Evolutionary conservation across 2,797 vertebrate genomes (phyloP).

Genomic region (Pachyuromys duprasi): DNA sequence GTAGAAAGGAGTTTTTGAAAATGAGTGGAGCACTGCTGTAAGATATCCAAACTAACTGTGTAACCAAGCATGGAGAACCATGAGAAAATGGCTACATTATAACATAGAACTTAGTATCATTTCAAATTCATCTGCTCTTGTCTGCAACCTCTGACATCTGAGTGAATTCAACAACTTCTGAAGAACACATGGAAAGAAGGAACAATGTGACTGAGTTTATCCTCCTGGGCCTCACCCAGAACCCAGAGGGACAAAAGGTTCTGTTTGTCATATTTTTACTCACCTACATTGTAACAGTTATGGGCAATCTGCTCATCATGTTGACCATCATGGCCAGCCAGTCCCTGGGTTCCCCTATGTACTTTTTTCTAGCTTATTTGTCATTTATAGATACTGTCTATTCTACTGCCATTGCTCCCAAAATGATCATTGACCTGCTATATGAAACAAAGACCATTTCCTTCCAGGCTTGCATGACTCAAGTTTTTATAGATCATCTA

Average conservation of each 20-base stretch:
- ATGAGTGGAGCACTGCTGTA: background rate
- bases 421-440: conserved; percentile 76
- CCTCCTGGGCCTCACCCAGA: conserved; percentile 62
- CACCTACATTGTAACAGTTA: conserved; percentile 55
- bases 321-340: background rate
- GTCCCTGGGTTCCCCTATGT: conserved; percentile 76
- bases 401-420: conserved; percentile 70
- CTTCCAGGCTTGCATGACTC: conserved; percentile 69
- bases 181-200: conserved; percentile 52
- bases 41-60: background rate
- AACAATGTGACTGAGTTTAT: conserved; percentile 74
- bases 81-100: background rate
- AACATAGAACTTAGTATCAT: background rate
- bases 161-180: no score
- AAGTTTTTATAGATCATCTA: conserved; percentile 67
- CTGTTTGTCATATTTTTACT: conserved; percentile 62
- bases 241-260: conserved; percentile 7
- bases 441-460: conserved; percentile 67
- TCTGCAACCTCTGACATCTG: background rate
- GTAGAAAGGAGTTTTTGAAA: background rate
- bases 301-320: conserved; percentile 71
- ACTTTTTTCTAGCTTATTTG: conserved; percentile 77
- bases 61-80: background rate
- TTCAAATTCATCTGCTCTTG: background rate
- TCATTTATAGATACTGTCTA: conserved; percentile 76